A percentile compares a stretch with the other conserved stretches of the same genome.
These are phyloP conservation scores for Etheostoma cragini DNA, from an alignment of 2,113 vertebrate genomes.

Conservation along the genomic window DNA sequence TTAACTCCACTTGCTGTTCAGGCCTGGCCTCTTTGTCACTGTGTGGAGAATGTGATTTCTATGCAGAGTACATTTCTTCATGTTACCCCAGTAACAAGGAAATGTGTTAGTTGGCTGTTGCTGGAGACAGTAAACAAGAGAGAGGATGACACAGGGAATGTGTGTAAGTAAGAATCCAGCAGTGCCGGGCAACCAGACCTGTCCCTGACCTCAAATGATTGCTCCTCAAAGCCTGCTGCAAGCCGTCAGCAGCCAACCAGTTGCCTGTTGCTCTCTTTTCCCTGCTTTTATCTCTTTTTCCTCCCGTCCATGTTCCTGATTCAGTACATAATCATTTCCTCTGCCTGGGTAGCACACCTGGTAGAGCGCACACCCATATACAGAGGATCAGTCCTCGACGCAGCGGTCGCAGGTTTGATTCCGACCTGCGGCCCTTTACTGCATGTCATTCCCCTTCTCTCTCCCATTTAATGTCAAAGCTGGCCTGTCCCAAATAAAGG, in stretches of 20 bases:
- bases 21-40: neutral
- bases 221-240: constrained; percentile 47
- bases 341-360: no score
- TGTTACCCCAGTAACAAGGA: constrained; percentile 59
- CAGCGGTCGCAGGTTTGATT: no score
- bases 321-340: neutral
- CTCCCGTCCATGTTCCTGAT: constrained; percentile 24
- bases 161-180: constrained; percentile 54
- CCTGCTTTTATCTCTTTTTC: constrained; percentile 54
- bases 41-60: constrained; percentile 39
- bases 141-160: constrained; percentile 49
- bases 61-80: constrained; percentile 38
- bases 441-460: no score
- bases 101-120: constrained; percentile 57
- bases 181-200: constrained; percentile 71
- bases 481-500: no score
- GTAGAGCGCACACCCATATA: no score
- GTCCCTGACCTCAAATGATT: constrained; percentile 66
- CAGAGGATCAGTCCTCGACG: no score
- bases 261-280: constrained; percentile 20
- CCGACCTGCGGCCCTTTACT: no score
- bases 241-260: constrained; percentile 51
- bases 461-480: no score
- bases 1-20: neutral
- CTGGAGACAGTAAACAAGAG: constrained; percentile 67